Conservation (phyloP, 2,888 invertebrate genomes). For the Noctua janthina region DNA sequence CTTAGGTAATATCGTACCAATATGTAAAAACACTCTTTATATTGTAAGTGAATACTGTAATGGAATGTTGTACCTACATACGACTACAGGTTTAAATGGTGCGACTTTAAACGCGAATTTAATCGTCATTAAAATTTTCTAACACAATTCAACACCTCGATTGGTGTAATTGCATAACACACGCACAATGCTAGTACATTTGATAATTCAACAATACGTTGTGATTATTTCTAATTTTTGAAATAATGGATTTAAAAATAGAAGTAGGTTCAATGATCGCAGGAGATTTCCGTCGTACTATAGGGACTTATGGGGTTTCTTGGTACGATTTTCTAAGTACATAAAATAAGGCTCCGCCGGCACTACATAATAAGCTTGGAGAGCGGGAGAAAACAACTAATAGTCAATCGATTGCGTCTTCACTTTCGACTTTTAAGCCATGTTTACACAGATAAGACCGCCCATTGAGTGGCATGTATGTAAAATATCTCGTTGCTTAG, state of each 20-base stretch:
- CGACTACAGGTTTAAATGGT: neutral
- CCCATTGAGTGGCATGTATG: neutral
- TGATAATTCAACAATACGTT: neutral
- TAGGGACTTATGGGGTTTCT: neutral
- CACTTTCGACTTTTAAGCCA: no score
- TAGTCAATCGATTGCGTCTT: neutral
- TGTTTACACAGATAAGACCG: no score
- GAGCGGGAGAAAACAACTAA: neutral
- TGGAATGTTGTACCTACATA: neutral
- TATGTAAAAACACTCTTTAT: neutral
- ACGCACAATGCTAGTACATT: neutral
- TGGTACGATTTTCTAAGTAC: neutral
- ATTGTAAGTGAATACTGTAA: constrained; percentile 1
- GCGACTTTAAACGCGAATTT: neutral
- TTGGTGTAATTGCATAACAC: neutral
- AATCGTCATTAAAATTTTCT: neutral
- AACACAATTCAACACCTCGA: neutral
- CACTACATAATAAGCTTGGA: neutral
- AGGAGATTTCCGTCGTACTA: neutral
- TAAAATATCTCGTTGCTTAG: neutral
- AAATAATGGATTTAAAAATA: neutral
- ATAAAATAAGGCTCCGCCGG: neutral
- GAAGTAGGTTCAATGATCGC: neutral
- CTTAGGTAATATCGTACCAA: constrained; percentile 52
- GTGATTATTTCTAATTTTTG: neutral